Percentiles rank a stretch among this genome's conserved stretches.
phyloP scores from a whole-genome alignment of 37 sponge, comb jelly and placozoan species.

The Beroe ovata region DNA sequence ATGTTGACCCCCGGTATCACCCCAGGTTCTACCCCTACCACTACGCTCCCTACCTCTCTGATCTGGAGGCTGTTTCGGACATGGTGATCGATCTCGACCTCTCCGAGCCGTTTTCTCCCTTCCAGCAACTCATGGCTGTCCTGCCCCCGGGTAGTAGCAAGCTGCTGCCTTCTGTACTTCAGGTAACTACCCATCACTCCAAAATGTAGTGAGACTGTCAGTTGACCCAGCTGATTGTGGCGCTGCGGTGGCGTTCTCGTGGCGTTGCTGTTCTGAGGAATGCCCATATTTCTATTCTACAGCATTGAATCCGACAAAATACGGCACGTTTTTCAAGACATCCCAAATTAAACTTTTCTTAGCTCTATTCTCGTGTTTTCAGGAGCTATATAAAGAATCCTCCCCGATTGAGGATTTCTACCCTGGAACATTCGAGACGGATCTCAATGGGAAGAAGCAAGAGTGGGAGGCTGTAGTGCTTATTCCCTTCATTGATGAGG shows the following conservation, averaged over 20 bases:
- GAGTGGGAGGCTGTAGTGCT: conserved; percentile 98
- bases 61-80: conserved; percentile 72
- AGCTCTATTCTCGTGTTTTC: too few relatives aligned
- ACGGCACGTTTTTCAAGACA: too few relatives aligned
- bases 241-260: too few relatives aligned
- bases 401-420: conserved; percentile 89
- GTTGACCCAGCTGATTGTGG: too few relatives aligned
- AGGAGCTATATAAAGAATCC: conserved; percentile 68
- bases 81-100: conserved; percentile 77
- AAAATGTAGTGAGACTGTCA: too few relatives aligned
- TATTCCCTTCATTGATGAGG: conserved; percentile 95
- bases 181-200: too few relatives aligned
- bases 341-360: too few relatives aligned
- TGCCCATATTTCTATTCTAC: too few relatives aligned
- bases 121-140: conserved; percentile 93
- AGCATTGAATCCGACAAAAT: too few relatives aligned
- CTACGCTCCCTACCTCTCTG: conserved; percentile 96
- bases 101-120: conserved; percentile 85
- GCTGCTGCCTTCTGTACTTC: conserved; percentile 81
- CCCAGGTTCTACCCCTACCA: conserved; percentile 90
- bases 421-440: conserved; percentile 85
- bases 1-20: neutral
- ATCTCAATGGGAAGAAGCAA: conserved; percentile 95
- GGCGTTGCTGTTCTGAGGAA: too few relatives aligned
- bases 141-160: conserved; percentile 86